Evolutionary conservation across 2,797 vertebrate species (phyloP), one percentile per base, ranked within the genome.

Genomic region (Bufotes viridis): DNA sequence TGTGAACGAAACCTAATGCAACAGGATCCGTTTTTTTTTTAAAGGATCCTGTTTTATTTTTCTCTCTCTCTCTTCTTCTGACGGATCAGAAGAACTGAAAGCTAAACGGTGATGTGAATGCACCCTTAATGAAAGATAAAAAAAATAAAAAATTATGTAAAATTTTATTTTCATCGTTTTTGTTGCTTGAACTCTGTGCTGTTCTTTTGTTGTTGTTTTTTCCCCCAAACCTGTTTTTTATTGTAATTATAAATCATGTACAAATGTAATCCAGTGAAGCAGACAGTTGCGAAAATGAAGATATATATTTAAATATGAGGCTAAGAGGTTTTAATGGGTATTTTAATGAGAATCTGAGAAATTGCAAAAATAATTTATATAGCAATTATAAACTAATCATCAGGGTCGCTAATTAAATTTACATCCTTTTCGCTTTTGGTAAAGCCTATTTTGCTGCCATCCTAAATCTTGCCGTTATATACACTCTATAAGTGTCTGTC

Each of bases 291-390:
- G 88, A 26, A 85, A 86, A 89, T 89, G 60, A 86, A 89, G 88
- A 89, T 89, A 70, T 89, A 89, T 82, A 53, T 89, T 60, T 86
- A 86, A 89, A 89, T 82, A 89, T 86, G 78, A 86, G 74, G 72
- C 87, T 83, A 89, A 89, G 83, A 90, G 81, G 57, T 75, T 89
- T 86, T 81, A 87, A 86, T 89, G 90, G 89, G 79, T 61, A 53
- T 78, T 90, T 90, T 83, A 81, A 81, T 84, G 85, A 87, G 87
- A 85, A 89, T 7, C 29, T 87, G 24, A 24, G 70, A 82, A 89
- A 82, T 26, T 78, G 79, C 88, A 86, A 86, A 89, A 82, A 89
- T 89, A 78, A 89, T 89, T 89, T 89, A 89, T 86, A 86, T 89
- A 51, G 88, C 80, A 89, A 89, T 89, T 89, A 89, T 89, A 89